Evolutionary conservation across 2,797 vertebrate genomes (phyloP).

Genomic region (Cheirogaleus major): DNA sequence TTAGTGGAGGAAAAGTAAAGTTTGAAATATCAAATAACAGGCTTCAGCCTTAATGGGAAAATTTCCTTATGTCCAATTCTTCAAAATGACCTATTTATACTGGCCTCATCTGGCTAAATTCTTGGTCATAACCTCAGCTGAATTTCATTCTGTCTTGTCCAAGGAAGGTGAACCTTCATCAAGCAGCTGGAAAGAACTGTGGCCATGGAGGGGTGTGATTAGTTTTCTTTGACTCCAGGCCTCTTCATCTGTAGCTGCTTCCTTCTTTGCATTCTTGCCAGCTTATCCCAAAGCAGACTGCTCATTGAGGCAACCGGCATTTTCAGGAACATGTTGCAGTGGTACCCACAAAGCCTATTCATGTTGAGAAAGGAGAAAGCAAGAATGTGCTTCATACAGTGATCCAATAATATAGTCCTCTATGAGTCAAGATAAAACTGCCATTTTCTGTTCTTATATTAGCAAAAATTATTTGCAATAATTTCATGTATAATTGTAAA

Average conservation of each 20-base stretch:
- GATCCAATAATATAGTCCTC: background rate
- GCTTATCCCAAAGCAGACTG: background rate
- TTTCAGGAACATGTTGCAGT: background rate
- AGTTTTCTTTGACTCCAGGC: background rate
- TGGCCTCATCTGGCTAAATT: background rate
- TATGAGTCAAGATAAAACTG: background rate
- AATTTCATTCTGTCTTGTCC: background rate
- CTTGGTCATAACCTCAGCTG: background rate
- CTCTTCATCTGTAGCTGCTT: background rate
- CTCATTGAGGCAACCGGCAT: background rate
- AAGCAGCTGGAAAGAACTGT: background rate
- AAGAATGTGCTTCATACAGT: background rate
- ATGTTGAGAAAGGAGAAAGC: background rate
- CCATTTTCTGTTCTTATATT: background rate
- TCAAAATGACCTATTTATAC: background rate
- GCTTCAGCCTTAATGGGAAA: background rate
- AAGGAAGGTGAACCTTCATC: background rate
- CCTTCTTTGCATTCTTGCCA: background rate
- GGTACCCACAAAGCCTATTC: background rate
- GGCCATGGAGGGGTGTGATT: background rate
- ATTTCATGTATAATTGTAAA: background rate
- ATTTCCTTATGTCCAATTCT: background rate
- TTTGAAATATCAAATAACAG: background rate
- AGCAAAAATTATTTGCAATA: background rate
- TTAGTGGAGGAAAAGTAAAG: background rate